Conservation (phyloP, 2,113 vertebrate species). For the Aptenodytes forsteri region DNA sequence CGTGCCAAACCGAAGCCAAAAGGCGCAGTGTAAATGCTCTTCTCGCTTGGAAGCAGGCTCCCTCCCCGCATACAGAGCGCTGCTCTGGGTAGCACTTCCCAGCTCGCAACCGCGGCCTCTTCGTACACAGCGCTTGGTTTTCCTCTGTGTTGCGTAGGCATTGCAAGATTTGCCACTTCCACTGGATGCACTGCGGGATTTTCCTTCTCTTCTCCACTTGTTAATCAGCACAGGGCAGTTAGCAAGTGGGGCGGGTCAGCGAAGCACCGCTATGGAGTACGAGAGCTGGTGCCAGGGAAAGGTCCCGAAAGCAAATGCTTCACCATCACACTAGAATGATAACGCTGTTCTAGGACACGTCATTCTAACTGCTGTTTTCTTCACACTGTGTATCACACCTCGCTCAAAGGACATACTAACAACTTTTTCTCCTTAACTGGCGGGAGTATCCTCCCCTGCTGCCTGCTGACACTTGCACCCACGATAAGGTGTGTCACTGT, state of each 20-base stretch:
- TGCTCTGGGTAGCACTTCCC: neutral
- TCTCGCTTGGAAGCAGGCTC: neutral
- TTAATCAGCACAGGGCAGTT: neutral
- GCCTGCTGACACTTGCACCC: neutral
- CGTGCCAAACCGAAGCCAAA: neutral
- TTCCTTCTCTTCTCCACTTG: neutral
- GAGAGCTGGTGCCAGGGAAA: neutral
- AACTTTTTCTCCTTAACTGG: neutral
- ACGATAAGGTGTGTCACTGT: too few relatives aligned
- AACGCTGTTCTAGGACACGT: neutral
- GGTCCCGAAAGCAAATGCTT: neutral
- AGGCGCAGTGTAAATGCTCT: rapidly evolving
- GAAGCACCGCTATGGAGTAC: neutral
- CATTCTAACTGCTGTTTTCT: neutral
- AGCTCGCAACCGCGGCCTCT: rapidly evolving
- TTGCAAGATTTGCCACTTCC: neutral
- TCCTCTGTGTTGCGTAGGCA: too few relatives aligned
- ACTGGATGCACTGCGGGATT: rapidly evolving
- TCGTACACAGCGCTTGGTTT: neutral
- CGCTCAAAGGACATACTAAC: too few relatives aligned
- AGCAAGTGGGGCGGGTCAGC: neutral
- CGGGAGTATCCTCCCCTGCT: neutral
- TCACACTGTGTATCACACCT: neutral
- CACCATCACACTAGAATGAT: rapidly evolving
- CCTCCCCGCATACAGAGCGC: neutral